phyloP scores from a whole-genome alignment of 2,797 vertebrate species.

The Macroramphosus scolopax region DNA sequence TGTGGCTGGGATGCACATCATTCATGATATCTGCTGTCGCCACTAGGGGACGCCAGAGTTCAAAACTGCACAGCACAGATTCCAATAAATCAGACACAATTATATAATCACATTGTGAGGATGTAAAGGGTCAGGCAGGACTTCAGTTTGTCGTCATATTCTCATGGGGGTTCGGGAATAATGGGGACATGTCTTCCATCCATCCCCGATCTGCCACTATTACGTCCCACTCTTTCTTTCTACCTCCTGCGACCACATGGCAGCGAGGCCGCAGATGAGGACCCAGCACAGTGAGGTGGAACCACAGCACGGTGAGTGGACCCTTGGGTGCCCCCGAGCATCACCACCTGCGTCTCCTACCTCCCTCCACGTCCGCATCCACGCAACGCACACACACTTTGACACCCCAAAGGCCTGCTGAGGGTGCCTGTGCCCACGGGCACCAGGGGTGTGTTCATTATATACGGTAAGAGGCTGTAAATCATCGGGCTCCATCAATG shows the following conservation, averaged over 20 bases:
- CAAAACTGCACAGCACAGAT: slow-evolving; percentile 21
- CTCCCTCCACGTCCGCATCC: slow-evolving; percentile 18
- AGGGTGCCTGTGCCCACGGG: slow-evolving; percentile 58
- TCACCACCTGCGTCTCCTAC: slow-evolving; percentile 77
- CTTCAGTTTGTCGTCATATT: slow-evolving; percentile 66
- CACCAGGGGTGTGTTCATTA: slow-evolving; percentile 72
- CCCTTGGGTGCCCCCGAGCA: slow-evolving; percentile 71
- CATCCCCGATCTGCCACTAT: not conserved
- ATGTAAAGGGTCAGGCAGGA: slow-evolving; percentile 50
- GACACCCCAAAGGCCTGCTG: slow-evolving; percentile 59
- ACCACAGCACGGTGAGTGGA: slow-evolving; percentile 58
- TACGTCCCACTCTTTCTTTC: not conserved
- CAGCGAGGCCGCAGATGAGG: slow-evolving; percentile 61
- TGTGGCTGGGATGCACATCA: too few relatives aligned
- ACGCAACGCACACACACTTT: slow-evolving; percentile 23
- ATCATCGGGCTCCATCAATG: slow-evolving; percentile 81
- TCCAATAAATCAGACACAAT: too few relatives aligned
- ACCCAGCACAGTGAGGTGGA: slow-evolving; percentile 61
- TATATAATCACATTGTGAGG: slow-evolving; percentile 62
- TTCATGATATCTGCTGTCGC: slow-evolving; percentile 17
- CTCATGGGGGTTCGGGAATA: slow-evolving; percentile 52
- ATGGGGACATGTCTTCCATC: too few relatives aligned
- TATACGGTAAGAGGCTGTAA: slow-evolving; percentile 81
- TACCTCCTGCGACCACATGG: slow-evolving; percentile 52
- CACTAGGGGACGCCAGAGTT: slow-evolving; percentile 57